phyloP scores from a whole-genome alignment of 2,888 invertebrate species.

The Oscheius onirici region DNA sequence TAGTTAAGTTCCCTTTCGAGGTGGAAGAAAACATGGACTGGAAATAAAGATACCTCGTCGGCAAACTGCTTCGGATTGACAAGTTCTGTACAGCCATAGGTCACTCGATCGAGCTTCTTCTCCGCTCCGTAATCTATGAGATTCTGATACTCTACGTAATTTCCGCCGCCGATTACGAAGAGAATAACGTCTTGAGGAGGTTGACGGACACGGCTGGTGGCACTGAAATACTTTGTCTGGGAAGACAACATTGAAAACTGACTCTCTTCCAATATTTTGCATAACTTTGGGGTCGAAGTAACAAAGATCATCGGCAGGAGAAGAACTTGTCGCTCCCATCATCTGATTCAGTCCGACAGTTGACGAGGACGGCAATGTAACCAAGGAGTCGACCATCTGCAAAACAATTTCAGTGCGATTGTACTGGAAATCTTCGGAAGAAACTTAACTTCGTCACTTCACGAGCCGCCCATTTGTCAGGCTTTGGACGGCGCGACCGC shows the following conservation, averaged over 20 bases:
- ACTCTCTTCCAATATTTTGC: conserved; percentile 74
- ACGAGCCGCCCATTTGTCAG: background rate
- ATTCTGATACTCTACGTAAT: conserved; percentile 99
- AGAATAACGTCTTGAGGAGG: conserved; percentile 73
- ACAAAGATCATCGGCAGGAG: conserved; percentile 84
- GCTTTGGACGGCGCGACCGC: background rate
- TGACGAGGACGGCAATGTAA: conserved; percentile 58
- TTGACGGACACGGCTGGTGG: conserved; percentile 47
- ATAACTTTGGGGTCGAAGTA: conserved; percentile 95
- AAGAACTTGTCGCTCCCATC: conserved; percentile 86
- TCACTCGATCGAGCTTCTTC: conserved; percentile 78
- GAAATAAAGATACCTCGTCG: conserved; percentile 78
- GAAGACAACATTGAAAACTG: conserved; percentile 15
- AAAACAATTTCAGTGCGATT: conserved; percentile 12
- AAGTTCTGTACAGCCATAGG: conserved; percentile 93
- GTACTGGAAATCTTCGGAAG: background rate
- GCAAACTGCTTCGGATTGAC: conserved; percentile 93
- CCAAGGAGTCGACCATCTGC: conserved; percentile 64
- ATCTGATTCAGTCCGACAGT: conserved; percentile 75
- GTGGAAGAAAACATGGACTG: background rate
- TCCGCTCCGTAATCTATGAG: conserved; percentile 77
- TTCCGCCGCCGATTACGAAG: conserved; percentile 78
- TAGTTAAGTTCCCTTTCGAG: background rate
- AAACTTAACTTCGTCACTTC: background rate
- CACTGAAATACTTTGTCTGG: conserved; percentile 12